phyloP scores from a whole-genome alignment of 2,888 invertebrate genomes.

The Coelogynopora nodosa region DNA sequence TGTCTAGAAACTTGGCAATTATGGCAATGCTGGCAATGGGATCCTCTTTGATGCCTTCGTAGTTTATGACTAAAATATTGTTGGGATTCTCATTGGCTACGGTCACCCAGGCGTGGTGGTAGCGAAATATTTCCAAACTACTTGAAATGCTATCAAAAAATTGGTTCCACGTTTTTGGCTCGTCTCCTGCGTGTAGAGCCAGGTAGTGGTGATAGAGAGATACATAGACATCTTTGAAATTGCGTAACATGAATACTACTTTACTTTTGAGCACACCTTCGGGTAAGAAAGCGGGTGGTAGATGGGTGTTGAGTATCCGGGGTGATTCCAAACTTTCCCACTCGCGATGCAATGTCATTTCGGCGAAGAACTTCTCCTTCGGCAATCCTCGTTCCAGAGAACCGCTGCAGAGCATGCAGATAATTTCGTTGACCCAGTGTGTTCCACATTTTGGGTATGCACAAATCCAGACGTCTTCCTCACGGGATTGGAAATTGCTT shows the following conservation, averaged over 20 bases:
- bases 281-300: neutral
- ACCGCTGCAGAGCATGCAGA: neutral
- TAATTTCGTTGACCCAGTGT: constrained; percentile 6
- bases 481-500: neutral
- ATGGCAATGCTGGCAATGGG: neutral
- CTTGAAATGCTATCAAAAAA: neutral
- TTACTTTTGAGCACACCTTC: neutral
- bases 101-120: neutral
- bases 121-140: neutral
- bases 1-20: neutral
- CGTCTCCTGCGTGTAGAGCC: neutral
- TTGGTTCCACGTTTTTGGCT: neutral
- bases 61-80: neutral
- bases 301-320: neutral
- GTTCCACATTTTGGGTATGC: neutral
- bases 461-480: constrained; percentile 13
- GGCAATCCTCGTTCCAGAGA: neutral
- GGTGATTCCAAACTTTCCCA: neutral
- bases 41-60: neutral
- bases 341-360: neutral
- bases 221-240: constrained; percentile 5
- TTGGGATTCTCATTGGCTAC: neutral
- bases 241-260: neutral
- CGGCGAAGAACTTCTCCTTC: neutral
- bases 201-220: neutral